Conservation (phyloP, 2,888 invertebrate species). For the Oxyteleia sp. region DNA sequence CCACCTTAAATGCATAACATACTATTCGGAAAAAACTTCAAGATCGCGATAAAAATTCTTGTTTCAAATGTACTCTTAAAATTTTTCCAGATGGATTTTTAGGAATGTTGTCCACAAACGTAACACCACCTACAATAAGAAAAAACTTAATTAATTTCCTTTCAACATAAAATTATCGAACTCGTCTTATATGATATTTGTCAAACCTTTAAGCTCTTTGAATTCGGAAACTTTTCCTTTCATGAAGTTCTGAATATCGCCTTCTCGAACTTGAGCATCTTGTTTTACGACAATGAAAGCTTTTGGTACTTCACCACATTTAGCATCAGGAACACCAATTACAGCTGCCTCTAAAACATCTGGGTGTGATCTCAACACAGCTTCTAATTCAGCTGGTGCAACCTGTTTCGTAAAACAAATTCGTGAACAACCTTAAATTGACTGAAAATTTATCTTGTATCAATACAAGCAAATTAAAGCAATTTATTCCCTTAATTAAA, state of each 20-base stretch:
- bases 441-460: no score
- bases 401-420: conserved; percentile 90
- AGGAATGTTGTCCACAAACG: conserved; percentile 88
- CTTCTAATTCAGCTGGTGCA: conserved; percentile 96
- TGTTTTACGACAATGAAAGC: conserved; percentile 91
- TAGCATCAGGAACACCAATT: conserved; percentile 91
- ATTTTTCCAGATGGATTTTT: conserved; percentile 89
- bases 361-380: conserved; percentile 91
- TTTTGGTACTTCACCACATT: conserved; percentile 92
- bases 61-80: conserved; percentile 85
- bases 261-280: conserved; percentile 86
- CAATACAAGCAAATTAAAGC: no score
- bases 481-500: no score
- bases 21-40: no score
- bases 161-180: background rate
- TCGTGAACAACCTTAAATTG: no score
- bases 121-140: conserved; percentile 87
- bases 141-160: background rate
- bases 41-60: conserved; percentile 19
- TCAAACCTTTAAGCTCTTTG: conserved; percentile 90
- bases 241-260: conserved; percentile 90
- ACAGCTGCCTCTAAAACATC: conserved; percentile 94
- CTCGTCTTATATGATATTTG: background rate
- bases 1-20: no score
- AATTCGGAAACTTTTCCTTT: conserved; percentile 92